Evolutionary conservation across 2,888 invertebrate species (phyloP).

Genomic region (Bellardia pandia): DNA sequence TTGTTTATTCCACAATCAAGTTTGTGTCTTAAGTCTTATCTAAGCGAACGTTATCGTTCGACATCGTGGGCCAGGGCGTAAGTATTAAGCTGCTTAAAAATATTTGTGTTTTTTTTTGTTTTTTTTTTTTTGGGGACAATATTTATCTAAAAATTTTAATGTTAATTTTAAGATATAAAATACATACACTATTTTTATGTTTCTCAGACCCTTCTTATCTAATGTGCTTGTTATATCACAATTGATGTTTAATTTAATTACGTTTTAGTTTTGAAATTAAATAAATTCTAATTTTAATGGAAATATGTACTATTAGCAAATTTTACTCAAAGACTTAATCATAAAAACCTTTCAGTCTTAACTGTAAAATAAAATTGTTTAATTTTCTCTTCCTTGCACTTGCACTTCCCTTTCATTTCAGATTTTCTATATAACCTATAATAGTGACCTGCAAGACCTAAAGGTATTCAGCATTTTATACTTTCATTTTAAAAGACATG

Average conservation of each 20-base stretch:
- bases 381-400: too few species aligned
- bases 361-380: slow-evolving; percentile 31
- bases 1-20: too few species aligned
- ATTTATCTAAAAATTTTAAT: slow-evolving; percentile 38
- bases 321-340: slow-evolving; percentile 4
- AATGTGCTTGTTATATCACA: slow-evolving; percentile 71
- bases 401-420: not conserved
- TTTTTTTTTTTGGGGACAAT: not conserved
- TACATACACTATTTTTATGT: not conserved
- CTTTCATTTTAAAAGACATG: not conserved
- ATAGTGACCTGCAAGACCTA: not conserved
- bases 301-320: slow-evolving; percentile 12
- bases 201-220: not conserved
- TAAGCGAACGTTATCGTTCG: too few species aligned
- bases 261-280: not conserved
- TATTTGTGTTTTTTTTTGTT: not conserved
- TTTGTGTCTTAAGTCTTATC: too few species aligned
- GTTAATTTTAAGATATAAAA: slow-evolving; percentile 16
- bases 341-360: slow-evolving; percentile 68
- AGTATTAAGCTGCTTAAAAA: slow-evolving; percentile 19
- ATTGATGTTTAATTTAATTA: slow-evolving; percentile 35
- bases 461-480: not conserved
- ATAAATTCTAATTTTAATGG: slow-evolving; percentile 30
- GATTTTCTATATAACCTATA: slow-evolving; percentile 3
- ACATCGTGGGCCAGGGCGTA: too few species aligned